phyloP scores from a whole-genome alignment of 1,140 invertebrate genomes.

The Aphaenogaster ashmeadi region DNA sequence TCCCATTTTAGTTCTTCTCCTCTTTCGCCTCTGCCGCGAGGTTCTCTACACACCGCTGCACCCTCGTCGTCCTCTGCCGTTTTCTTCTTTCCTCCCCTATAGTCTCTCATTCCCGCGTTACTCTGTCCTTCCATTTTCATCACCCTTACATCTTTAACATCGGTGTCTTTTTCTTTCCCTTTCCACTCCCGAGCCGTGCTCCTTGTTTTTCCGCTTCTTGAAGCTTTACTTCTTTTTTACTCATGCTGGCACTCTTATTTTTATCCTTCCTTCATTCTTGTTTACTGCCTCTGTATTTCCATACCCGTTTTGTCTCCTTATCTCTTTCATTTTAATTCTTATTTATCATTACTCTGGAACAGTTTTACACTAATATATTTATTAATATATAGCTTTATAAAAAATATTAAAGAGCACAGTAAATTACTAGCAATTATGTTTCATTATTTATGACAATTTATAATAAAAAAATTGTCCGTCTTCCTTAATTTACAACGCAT shows the following conservation, averaged over 20 bases:
- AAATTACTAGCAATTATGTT: neutral
- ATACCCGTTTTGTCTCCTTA: constrained; percentile 1
- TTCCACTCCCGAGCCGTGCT: neutral
- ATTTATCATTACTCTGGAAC: neutral
- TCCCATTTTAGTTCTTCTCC: constrained; percentile 1
- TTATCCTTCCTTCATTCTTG: constrained; percentile 3
- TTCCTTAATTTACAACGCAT: neutral
- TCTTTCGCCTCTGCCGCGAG: neutral
- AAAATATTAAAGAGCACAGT: neutral
- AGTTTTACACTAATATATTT: neutral
- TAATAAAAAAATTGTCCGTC: neutral
- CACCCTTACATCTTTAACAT: constrained; percentile 14
- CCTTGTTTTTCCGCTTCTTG: neutral
- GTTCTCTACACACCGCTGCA: neutral
- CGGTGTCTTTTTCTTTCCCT: neutral
- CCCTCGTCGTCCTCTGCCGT: neutral
- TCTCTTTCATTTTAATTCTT: constrained; percentile 20
- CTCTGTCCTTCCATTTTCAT: constrained; percentile 26
- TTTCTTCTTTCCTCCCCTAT: neutral
- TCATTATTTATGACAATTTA: neutral
- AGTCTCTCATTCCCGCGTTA: neutral
- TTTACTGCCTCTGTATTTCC: constrained; percentile 6
- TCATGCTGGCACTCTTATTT: neutral
- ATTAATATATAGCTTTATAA: neutral
- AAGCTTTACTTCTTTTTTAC: constrained; percentile 21